Conservation (phyloP, 2,113 vertebrate species). For the Entelurus aequoreus region DNA sequence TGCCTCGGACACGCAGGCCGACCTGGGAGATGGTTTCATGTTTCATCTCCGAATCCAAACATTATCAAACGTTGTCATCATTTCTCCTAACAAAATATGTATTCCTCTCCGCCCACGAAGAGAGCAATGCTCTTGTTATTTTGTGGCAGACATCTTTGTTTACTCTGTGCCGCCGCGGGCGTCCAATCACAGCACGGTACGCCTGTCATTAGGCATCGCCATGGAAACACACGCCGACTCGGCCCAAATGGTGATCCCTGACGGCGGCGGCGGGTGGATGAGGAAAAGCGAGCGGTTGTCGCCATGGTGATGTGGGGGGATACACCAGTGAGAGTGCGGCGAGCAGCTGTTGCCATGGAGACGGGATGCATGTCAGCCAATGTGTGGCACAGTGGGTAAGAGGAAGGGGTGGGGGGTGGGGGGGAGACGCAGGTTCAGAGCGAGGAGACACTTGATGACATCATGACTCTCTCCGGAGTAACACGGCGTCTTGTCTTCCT, state of each 20-base stretch:
- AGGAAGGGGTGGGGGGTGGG: neutral
- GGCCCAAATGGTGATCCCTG: conserved; percentile 28
- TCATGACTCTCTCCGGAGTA: neutral
- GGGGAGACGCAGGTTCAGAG: neutral
- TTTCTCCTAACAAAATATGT: too few species aligned
- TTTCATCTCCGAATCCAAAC: too few species aligned
- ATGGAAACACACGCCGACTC: conserved; percentile 35
- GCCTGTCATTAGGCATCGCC: conserved; percentile 20
- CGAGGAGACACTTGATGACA: neutral
- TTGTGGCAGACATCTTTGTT: conserved; percentile 2
- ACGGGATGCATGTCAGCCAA: conserved; percentile 46
- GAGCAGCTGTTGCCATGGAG: conserved; percentile 50
- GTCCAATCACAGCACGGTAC: neutral
- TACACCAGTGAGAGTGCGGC: conserved; percentile 24
- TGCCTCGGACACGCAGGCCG: too few species aligned
- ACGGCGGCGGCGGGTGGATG: neutral
- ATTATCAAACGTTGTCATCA: too few species aligned
- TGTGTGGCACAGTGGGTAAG: neutral
- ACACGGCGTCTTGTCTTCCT: too few species aligned
- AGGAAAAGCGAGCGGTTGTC: conserved; percentile 24
- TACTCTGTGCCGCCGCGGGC: neutral
- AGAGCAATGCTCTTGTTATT: neutral
- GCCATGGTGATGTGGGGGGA: conserved; percentile 49
- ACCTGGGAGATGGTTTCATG: too few species aligned
- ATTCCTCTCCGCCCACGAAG: too few species aligned